phyloP scores from a whole-genome alignment of 2,797 vertebrate genomes.

The Thamnophis elegans region DNA sequence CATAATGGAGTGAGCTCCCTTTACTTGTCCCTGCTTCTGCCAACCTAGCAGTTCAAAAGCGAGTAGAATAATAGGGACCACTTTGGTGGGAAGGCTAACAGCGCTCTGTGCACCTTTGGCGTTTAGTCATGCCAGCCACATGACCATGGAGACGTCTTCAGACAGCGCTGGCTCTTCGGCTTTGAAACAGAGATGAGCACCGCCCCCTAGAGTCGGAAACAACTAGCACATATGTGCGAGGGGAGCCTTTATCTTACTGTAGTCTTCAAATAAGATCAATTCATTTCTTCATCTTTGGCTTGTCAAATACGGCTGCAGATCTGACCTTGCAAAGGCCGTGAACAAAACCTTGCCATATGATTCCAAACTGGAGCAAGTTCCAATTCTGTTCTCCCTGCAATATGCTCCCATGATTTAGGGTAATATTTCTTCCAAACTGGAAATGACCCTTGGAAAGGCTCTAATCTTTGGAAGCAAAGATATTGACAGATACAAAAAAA shows the following conservation, averaged over 20 bases:
- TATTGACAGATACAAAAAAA: neutral
- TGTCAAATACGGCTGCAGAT: neutral
- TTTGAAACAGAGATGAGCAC: too few species aligned
- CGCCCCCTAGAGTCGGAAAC: too few species aligned
- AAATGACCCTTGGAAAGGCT: neutral
- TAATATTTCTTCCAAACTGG: neutral
- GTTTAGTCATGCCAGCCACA: too few species aligned
- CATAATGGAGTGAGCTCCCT: too few species aligned
- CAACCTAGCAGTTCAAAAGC: too few species aligned
- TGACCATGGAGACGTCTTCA: too few species aligned
- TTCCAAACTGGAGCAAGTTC: neutral
- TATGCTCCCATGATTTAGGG: neutral
- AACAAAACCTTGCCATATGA: neutral
- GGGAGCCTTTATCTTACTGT: neutral
- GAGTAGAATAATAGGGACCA: too few species aligned
- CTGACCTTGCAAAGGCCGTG: neutral
- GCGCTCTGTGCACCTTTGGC: too few species aligned
- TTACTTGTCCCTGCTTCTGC: too few species aligned
- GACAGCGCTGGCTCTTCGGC: too few species aligned
- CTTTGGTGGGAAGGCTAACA: too few species aligned
- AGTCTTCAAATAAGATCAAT: constrained; percentile 5
- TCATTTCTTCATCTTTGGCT: neutral
- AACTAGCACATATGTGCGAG: too few species aligned
- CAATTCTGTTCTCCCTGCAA: neutral
- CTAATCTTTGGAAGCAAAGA: neutral